These are phyloP conservation scores for Steatornis caripensis DNA, from an alignment of 2,113 vertebrate genomes.

Conservation along the genomic window DNA sequence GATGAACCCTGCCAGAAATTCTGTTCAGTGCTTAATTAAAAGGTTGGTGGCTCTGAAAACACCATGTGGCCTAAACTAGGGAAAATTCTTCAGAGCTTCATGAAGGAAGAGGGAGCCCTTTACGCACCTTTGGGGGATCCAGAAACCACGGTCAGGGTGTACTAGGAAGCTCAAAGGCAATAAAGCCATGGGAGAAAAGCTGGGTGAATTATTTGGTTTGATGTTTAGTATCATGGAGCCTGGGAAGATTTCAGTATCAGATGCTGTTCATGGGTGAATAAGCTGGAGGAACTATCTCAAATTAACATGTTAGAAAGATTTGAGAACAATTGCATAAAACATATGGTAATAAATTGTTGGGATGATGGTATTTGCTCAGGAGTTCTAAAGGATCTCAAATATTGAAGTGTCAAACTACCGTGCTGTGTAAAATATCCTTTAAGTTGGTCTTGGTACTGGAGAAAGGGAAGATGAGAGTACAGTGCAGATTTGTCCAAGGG, in stretches of 20 bases:
- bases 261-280: not conserved
- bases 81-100: not conserved
- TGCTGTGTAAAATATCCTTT: not conserved
- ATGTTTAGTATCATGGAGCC: not conserved
- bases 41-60: not conserved
- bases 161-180: not conserved
- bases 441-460: not conserved
- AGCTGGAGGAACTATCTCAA: not conserved
- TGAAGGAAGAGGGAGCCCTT: not conserved
- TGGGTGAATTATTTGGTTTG: not conserved
- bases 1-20: not conserved
- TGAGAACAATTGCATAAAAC: not conserved
- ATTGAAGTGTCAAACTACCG: not conserved
- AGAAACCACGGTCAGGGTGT: not conserved
- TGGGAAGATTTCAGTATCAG: not conserved
- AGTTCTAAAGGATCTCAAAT: not conserved
- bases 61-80: not conserved
- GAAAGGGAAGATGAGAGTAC: not conserved
- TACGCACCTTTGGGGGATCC: not conserved
- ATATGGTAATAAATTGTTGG: not conserved
- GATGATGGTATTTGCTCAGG: not conserved
- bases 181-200: not conserved
- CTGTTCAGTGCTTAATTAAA: not conserved
- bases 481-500: not conserved
- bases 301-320: not conserved